Evolutionary conservation across 2,888 invertebrate genomes (phyloP), one percentile per base, ranked within the genome.

Genomic region (Cylindroiulus punctatus): DNA sequence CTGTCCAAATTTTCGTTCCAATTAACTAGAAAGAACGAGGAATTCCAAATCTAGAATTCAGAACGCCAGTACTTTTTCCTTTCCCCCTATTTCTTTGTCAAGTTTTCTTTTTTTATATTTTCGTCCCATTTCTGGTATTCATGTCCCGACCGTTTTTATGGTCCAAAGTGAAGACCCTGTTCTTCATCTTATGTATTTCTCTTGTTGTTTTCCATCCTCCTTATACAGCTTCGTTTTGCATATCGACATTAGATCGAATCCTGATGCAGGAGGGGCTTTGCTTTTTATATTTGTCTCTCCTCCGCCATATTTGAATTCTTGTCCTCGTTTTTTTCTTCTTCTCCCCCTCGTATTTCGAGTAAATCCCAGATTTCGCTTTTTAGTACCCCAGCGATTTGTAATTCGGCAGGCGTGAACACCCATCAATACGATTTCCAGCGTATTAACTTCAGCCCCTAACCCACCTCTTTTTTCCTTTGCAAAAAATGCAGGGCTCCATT

Each of bases 181-280:
- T 52, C 19, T 52, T 52, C 47, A 17, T 47, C 52, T 19, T 36
- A 36, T 36, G 36, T 36, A 36, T 36, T 36, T 36, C 7, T 36
- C 36, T 36, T 36, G 36, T 36, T 52, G 52, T 52, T 19, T 52
- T 52, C 1, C 36, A 36, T 36, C 36, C 36, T 36, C 36, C 36
- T 36, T 7, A 2, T 36, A 2, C 36, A 4, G 3, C 36, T 52
- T 19, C 17, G 52, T 36, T 52, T 52, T 52, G 52, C 52, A 52
- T 52, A 52, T 52, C 52, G 52, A 52, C 52, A 52, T 52, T 52
- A 52, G 52, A 52, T 52, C 52, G 52, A 52, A 52, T 52, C 52
- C 52, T 52, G 52, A 52, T 19, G 52, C 52, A 4, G 17, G 17
- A 19, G 52, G 19, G 52, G 52, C 52, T 52, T 52, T 52, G 17